Conservation (phyloP, 2,797 vertebrate species). For the Falco rusticolus region DNA sequence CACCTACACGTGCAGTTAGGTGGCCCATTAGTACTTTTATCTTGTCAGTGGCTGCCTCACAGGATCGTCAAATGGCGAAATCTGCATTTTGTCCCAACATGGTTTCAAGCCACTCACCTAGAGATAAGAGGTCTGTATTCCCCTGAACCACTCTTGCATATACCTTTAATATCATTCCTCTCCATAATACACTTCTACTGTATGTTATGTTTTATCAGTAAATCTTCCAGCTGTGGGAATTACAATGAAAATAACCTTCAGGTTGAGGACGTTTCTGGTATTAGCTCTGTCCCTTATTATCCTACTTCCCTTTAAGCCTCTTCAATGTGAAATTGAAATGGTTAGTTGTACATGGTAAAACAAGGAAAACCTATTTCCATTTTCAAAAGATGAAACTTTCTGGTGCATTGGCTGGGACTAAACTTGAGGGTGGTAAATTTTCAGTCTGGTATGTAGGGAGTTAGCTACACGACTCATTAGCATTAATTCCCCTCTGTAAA, state of each 20-base stretch:
- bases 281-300: constrained; percentile 6
- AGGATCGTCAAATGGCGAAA: not conserved
- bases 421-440: constrained; percentile 61
- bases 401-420: constrained; percentile 38
- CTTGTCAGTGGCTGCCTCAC: not conserved
- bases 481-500: constrained; percentile 74
- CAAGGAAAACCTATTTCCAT: constrained; percentile 31
- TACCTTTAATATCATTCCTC: not conserved
- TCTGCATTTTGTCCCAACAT: not conserved
- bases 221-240: constrained; percentile 25
- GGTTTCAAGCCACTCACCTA: not conserved
- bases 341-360: constrained; percentile 3
- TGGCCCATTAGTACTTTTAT: not conserved
- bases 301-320: not conserved
- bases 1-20: not conserved
- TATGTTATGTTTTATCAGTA: constrained; percentile 12
- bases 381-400: constrained; percentile 48
- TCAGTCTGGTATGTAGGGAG: not conserved
- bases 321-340: constrained; percentile 35
- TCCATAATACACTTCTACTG: not conserved
- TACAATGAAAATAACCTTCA: constrained; percentile 47
- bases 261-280: not conserved
- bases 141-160: not conserved
- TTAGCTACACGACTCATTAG: constrained; percentile 68
- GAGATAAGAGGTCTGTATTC: not conserved